Evolutionary conservation across 2,113 vertebrate species (phyloP).

Genomic region (Cephalopterus ornatus): DNA sequence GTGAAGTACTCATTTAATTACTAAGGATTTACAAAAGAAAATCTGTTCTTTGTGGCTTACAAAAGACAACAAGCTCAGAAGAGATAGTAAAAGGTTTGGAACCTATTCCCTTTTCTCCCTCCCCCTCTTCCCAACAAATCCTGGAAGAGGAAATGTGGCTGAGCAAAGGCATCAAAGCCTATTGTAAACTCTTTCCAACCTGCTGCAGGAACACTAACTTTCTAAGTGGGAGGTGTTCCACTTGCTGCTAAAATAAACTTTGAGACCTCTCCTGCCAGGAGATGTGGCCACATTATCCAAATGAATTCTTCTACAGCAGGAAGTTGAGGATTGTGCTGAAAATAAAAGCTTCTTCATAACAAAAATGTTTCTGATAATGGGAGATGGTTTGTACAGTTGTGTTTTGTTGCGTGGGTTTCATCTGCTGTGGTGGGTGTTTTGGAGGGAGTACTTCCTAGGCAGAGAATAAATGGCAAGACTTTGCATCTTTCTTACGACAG

Average conservation of each 20-base stretch:
- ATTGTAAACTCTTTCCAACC: conserved; percentile 65
- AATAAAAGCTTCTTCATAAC: neutral
- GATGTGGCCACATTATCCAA: neutral
- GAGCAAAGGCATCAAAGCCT: conserved; percentile 78
- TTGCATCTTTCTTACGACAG: neutral
- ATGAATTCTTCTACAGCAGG: neutral
- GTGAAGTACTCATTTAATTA: conserved; percentile 84
- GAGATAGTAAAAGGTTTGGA: conserved; percentile 73
- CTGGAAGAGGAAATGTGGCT: conserved; percentile 76
- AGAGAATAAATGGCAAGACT: neutral
- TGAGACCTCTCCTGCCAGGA: neutral
- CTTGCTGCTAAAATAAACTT: conserved; percentile 56
- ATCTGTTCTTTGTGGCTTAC: conserved; percentile 82
- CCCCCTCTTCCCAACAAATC: conserved; percentile 66
- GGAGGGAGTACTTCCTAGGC: neutral
- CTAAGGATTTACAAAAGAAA: conserved; percentile 81
- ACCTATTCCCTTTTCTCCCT: conserved; percentile 39
- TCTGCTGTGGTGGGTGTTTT: neutral
- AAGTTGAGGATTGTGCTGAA: neutral
- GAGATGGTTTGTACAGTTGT: neutral
- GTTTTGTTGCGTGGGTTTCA: neutral
- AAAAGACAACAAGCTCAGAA: conserved; percentile 82
- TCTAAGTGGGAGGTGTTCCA: conserved; percentile 47
- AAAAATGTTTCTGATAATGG: accelerated
- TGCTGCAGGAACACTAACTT: conserved; percentile 46